Percentiles rank a stretch among this genome's conserved stretches.
phyloP scores from a whole-genome alignment of 2,888 invertebrate genomes.

The Anarsia innoxiella region DNA sequence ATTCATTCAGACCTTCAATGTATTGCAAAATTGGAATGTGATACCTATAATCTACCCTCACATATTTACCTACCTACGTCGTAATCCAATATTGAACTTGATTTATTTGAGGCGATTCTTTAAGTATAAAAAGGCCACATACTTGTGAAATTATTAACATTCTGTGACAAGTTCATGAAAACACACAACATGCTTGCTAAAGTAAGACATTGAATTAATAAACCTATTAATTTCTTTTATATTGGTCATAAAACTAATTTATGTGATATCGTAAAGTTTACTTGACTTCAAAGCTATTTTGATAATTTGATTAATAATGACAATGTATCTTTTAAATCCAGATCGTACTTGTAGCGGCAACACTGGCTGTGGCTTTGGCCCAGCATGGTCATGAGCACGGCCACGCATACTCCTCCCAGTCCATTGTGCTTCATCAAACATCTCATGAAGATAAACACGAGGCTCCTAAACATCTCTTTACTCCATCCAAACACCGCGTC shows the following conservation, averaged over 20 bases:
- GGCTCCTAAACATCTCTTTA: slow-evolving; percentile 12
- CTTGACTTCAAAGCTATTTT: too few relatives aligned
- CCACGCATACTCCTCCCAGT: slow-evolving; percentile 33
- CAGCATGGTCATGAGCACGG: slow-evolving; percentile 24
- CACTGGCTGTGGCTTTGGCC: slow-evolving; percentile 26
- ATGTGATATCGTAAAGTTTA: too few relatives aligned
- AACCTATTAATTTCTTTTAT: not conserved
- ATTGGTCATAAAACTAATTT: too few relatives aligned
- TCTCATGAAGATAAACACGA: not conserved
- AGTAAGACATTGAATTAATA: not conserved
- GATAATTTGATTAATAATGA: not conserved
- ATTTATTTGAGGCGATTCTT: too few relatives aligned
- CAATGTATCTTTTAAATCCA: slow-evolving; percentile 7
- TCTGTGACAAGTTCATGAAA: not conserved
- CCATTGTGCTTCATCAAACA: slow-evolving; percentile 26
- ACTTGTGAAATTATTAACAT: not conserved
- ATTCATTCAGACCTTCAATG: too few relatives aligned
- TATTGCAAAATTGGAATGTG: too few relatives aligned
- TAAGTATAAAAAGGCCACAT: not conserved
- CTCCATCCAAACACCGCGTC: slow-evolving; percentile 7
- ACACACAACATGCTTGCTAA: not conserved
- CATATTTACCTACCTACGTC: too few relatives aligned
- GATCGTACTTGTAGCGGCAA: slow-evolving; percentile 24
- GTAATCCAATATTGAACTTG: not conserved
- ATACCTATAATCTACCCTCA: too few relatives aligned